These are phyloP conservation scores for Xestia sexstrigata DNA, from an alignment of 2,888 invertebrate species.

Conservation along the genomic window DNA sequence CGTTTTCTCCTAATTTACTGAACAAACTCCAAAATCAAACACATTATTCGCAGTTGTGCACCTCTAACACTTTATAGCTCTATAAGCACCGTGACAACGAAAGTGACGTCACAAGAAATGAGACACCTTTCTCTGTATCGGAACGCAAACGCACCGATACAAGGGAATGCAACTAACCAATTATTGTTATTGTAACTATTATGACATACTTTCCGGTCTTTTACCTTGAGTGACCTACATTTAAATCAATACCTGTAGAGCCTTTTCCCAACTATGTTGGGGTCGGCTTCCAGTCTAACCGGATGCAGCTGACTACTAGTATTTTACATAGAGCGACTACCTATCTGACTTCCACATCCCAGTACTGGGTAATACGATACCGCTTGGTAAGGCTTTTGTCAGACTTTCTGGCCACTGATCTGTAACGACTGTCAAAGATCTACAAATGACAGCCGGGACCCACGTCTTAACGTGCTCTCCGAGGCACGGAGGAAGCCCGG, in stretches of 20 bases:
- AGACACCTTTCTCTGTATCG: conserved; percentile 76
- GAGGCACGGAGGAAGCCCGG: too few species aligned
- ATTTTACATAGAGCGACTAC: too few species aligned
- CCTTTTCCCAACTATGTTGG: too few species aligned
- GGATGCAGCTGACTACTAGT: too few species aligned
- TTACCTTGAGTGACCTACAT: conserved; percentile 51
- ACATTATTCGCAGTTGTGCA: background rate
- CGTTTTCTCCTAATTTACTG: background rate
- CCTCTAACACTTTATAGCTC: conserved; percentile 55
- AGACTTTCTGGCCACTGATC: too few species aligned
- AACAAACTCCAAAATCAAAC: background rate
- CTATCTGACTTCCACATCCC: too few species aligned
- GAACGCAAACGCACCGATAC: conserved; percentile 69
- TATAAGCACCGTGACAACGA: conserved; percentile 57
- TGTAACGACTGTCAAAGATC: too few species aligned
- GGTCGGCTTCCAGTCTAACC: too few species aligned
- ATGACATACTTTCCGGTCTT: conserved; percentile 52
- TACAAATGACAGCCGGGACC: too few species aligned
- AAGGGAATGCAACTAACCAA: conserved; percentile 55
- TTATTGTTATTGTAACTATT: conserved; percentile 46
- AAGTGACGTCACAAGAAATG: conserved; percentile 73
- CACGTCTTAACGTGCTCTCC: too few species aligned
- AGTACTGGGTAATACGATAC: too few species aligned
- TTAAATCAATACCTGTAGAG: background rate
- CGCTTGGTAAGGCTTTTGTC: too few species aligned